Conservation (phyloP, 2,888 invertebrate species). For the Pogonocherus hispidulus region DNA sequence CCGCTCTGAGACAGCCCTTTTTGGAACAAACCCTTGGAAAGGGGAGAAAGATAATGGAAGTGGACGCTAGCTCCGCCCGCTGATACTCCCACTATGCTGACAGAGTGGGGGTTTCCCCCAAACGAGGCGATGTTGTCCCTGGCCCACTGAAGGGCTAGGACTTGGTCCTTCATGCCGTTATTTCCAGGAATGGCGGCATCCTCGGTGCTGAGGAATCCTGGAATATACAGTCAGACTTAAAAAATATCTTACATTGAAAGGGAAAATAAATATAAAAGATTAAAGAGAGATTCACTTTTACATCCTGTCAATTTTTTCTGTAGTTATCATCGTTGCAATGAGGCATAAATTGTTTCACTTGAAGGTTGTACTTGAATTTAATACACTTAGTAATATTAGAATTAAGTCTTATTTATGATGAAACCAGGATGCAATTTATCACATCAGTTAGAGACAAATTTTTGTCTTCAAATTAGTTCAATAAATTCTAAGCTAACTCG, state of each 20-base stretch:
- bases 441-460: no score
- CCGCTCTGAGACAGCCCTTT: slow-evolving; percentile 81
- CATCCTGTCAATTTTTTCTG: no score
- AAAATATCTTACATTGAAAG: background rate
- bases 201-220: slow-evolving; percentile 65
- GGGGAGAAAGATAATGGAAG: slow-evolving; percentile 62
- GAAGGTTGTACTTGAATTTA: no score
- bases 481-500: no score
- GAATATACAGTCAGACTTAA: background rate
- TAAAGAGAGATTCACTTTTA: no score
- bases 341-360: no score
- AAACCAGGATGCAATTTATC: no score
- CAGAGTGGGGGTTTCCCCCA: slow-evolving; percentile 63
- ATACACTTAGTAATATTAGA: no score
- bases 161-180: slow-evolving; percentile 65
- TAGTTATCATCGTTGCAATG: no score
- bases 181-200: slow-evolving; percentile 63
- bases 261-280: no score
- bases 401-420: no score
- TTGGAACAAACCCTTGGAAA: slow-evolving; percentile 68
- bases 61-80: slow-evolving; percentile 65
- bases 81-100: slow-evolving; percentile 63
- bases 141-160: slow-evolving; percentile 62
- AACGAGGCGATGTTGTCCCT: slow-evolving; percentile 62
- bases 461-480: no score